Evolutionary conservation across 2,113 vertebrate species (phyloP), one percentile per base, ranked within the genome.

Genomic region (Periophthalmus modestus): DNA sequence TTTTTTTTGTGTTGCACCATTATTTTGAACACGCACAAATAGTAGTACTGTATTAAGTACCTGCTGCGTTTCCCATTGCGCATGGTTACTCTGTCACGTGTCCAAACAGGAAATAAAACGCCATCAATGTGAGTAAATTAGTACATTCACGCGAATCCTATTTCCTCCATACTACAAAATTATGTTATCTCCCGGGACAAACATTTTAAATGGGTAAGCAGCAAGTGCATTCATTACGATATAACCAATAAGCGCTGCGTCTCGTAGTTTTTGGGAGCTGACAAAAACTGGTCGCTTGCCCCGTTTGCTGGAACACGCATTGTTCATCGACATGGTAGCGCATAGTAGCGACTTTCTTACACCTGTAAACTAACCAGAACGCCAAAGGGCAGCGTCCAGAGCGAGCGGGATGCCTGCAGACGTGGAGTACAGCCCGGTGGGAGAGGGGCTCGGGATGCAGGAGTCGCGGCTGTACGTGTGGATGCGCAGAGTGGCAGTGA

Each of bases 381-480:
- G 28, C 28, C 28, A 28, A 28, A 28, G 28, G 28, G 28, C 28
- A 28, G 28, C 4, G 50, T 2, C 43, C 52, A 24, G 21, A 2
- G 57, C 2, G 9, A 2, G 54, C 47, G 23, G 36, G n/a, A 92
- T 91, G 92, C 87, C 71, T 61, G 72, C 72, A 0, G 90, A 88
- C 24, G 90, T 91, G 79, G 88, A 92, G 85, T 92, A 92, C 91
- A 90, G 90, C 65, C 86, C 90, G 21, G 86, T 90, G 47, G 92
- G 89, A 36, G 92, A 93, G 65, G 92, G 89, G 4, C 86, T 90
- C 50, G 92, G 88, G 19, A 88, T 92, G 90, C 83, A 66, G 71
- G 91, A 91, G 46, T 93, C 84, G 75, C 91, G 94, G 89, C 84
- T 94, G 21, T 93, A 93, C 63, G 89, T 87, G 77, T 96, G 95